Base-by-base conservation (phyloP, 2,113 vertebrate genomes). In the Pseudorasbora parva region DNA sequence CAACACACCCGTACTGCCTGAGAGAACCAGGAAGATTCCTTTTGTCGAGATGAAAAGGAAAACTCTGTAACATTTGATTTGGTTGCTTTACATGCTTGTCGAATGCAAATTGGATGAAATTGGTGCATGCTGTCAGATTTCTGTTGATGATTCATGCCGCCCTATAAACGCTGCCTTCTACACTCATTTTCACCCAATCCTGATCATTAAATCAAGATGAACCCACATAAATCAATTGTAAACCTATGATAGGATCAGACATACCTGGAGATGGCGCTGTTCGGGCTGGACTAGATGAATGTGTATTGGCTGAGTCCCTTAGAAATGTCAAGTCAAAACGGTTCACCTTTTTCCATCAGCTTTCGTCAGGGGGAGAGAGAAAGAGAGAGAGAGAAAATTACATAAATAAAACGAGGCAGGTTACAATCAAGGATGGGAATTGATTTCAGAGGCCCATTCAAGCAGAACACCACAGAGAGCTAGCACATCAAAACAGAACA, bases 401-500 rank as follows among this genome's bases (percentile, higher is more conserved):
- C 60, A 78, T 78, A 83, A 83, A 83, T 77, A 76, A 84, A 83
- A 68, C n/a, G 33, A 68, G 54, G 66, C 83, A 84, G 83, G 76
- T 84, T 60, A 79, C 75, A 79, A 79, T 84, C 64, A 79, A 78
- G 64, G 27, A 6, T 57, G 75, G 74, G 51, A 84, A 84, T 69
- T 84, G 82, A 84, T 84, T 84, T 77, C 62, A 78, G 82, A 76
- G 43, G 30, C 37, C 49, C 25, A 56, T 76, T 78, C 60, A 77
- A 66, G 82, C 82, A 57, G 82, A 78, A 78, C 74, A 51, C 43
- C 12, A 69, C 60, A 27, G 60, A 84, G 74, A 66, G 47, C 47
- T 37, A 17, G 59, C 72, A 68, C 82, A 49, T 83, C 59, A 54
- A 64, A 73, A 82, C 82, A 75, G 45, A 83, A 68, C 72, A 66